Conservation (phyloP, 1,140 invertebrate genomes). For the Leucophenga varia region DNA sequence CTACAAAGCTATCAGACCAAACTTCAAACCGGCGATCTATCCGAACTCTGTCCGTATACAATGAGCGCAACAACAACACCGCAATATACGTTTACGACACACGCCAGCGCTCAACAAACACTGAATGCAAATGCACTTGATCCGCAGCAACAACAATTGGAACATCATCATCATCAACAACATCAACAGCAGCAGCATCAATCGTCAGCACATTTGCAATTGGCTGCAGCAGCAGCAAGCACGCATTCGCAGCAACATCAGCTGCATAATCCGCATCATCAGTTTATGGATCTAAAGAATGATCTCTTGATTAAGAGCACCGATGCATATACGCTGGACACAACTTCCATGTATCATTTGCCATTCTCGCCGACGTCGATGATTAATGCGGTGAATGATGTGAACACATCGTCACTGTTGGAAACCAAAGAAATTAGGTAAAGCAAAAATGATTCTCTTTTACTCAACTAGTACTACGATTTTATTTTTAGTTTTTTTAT, state of each 20-base stretch:
- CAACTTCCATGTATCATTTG: constrained; percentile 52
- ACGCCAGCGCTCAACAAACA: constrained; percentile 38
- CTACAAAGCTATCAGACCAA: constrained; percentile 50
- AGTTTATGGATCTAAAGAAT: constrained; percentile 54
- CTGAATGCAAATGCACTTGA: constrained; percentile 40
- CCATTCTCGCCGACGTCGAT: constrained; percentile 54
- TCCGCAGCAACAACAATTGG: constrained; percentile 11
- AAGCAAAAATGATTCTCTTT: constrained; percentile 9
- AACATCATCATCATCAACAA: constrained; percentile 38
- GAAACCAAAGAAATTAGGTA: constrained; percentile 57
- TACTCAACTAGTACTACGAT: too few relatives aligned
- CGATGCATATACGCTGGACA: constrained; percentile 46
- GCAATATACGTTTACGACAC: constrained; percentile 47
- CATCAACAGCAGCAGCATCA: constrained; percentile 33
- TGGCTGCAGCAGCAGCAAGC: too few relatives aligned
- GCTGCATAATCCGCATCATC: constrained; percentile 41
- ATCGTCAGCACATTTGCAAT: constrained; percentile 33
- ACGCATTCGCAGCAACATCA: constrained; percentile 29
- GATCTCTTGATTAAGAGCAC: constrained; percentile 49
- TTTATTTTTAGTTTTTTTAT: too few relatives aligned
- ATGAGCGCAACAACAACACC: constrained; percentile 26
- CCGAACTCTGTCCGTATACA: constrained; percentile 46
- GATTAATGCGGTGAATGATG: constrained; percentile 54
- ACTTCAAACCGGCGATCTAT: constrained; percentile 33
- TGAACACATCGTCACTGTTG: constrained; percentile 48